A percentile compares a stretch with the other conserved stretches of the same genome.
Conservation (phyloP, 2,888 invertebrate genomes). For the Acleris emargana region DNA sequence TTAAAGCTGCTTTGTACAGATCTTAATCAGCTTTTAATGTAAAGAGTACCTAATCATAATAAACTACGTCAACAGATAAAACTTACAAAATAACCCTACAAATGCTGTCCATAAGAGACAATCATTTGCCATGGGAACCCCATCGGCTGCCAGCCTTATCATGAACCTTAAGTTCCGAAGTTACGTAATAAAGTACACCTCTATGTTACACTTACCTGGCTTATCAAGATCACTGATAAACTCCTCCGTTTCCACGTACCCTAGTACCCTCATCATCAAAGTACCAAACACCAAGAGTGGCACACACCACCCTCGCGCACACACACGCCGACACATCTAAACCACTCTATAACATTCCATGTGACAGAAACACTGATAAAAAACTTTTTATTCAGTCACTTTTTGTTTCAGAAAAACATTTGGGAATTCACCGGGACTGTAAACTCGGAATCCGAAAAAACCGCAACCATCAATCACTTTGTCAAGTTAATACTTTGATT, state of each 20-base stretch:
- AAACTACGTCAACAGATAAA: too few relatives aligned
- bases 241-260: slow-evolving; percentile 79
- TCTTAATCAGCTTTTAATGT: too few relatives aligned
- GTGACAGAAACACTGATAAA: neutral
- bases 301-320: slow-evolving; percentile 33
- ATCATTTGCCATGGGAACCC: too few relatives aligned
- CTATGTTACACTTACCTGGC: slow-evolving; percentile 72
- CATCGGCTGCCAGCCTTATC: too few relatives aligned
- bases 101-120: too few relatives aligned
- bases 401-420: slow-evolving; percentile 3
- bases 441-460: slow-evolving; percentile 32
- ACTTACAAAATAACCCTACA: too few relatives aligned
- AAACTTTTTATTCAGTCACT: neutral
- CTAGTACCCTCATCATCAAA: slow-evolving; percentile 64
- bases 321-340: slow-evolving; percentile 32
- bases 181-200: neutral
- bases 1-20: too few relatives aligned
- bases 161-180: too few relatives aligned
- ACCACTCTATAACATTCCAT: slow-evolving; percentile 28
- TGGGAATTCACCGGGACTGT: slow-evolving; percentile 10
- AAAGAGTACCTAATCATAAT: too few relatives aligned
- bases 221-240: slow-evolving; percentile 83
- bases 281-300: slow-evolving; percentile 50
- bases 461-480: slow-evolving; percentile 35
- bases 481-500: slow-evolving; percentile 36